Base-by-base conservation (phyloP, 2,113 vertebrate species). In the Myrmophylax atrothorax region DNA sequence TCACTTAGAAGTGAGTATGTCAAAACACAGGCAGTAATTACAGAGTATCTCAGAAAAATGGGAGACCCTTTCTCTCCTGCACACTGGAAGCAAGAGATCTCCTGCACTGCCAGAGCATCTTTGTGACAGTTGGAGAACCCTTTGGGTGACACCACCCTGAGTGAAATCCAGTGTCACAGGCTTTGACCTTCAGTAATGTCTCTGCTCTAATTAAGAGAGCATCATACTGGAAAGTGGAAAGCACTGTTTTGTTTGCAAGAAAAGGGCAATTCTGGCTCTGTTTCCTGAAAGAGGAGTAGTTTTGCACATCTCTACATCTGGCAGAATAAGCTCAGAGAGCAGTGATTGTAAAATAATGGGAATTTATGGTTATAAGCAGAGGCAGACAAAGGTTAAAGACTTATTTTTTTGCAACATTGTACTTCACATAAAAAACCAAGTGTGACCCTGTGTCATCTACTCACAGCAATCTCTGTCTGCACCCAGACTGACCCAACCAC, bases 121-220 rank as follows among this genome's bases (percentile, higher is more conserved):
- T 9, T 37, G 52, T 31, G 66, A 46, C 69, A 68, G 49, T 73
- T 49, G 64, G 86, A 72, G 49, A 47, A 37, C 72, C 66, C 66
- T 88, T 14, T 18, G 56, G 75, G 75, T 29, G 60, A 88, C 52
- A 76, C 19, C 78, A 75, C 56, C 29, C 56, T 7, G 22, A 63
- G 47, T 28, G 35, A 91, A 87, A 84, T 2, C 33, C 33, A 80
- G 58, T 42, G 63, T 35, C 92, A 87, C 46, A 66, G 37, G 44
- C 60, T 82, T 24, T 56, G 64, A 93, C 93, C 91, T 93, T 84
- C 91, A 92, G 66, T 62, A 64, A 16, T 20, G 49, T 16, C 58
- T 68, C 44, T 62, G 35, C 56, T 64, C 58, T 74, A 19, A 80
- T 82, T 69, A 84, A 63, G 31, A 49, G 52, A 81, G 10, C 6